A percentile compares a stretch with the other conserved stretches of the same genome.
These are phyloP conservation scores for Alsophila aescularia DNA, from an alignment of 2,888 invertebrate species.

Conservation along the genomic window DNA sequence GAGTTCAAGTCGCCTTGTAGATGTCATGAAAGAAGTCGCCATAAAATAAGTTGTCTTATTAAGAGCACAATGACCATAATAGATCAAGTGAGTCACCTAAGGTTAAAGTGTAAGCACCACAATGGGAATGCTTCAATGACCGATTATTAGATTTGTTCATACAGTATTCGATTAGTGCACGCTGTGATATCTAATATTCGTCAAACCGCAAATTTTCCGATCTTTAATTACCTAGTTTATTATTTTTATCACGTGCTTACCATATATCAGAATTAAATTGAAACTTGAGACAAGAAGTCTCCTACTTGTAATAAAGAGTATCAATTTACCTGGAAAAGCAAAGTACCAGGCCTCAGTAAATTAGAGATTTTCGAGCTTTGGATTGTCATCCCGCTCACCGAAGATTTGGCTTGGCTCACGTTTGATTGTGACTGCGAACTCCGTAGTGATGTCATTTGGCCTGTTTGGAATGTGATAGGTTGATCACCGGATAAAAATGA, in stretches of 20 bases:
- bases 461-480: conserved; percentile 40
- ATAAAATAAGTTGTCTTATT: too few relatives aligned
- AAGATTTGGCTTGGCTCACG: conserved; percentile 66
- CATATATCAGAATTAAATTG: background rate
- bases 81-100: too few relatives aligned
- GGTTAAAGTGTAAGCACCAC: too few relatives aligned
- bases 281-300: too few relatives aligned
- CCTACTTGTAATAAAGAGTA: background rate
- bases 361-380: conserved; percentile 60
- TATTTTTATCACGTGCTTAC: background rate
- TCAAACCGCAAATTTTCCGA: too few relatives aligned
- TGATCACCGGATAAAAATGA: conserved; percentile 35
- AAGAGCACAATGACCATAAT: too few relatives aligned
- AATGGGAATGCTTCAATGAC: too few relatives aligned
- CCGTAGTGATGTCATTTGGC: conserved; percentile 41
- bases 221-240: background rate
- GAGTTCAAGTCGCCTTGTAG: background rate
- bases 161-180: too few relatives aligned
- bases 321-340: conserved; percentile 64
- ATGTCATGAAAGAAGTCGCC: too few relatives aligned
- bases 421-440: conserved; percentile 66
- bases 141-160: too few relatives aligned
- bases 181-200: too few relatives aligned
- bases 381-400: conserved; percentile 58
- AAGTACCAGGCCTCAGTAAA: conserved; percentile 65